Evolutionary conservation across 2,888 invertebrate species (phyloP).

Genomic region (Netelia melanura): DNA sequence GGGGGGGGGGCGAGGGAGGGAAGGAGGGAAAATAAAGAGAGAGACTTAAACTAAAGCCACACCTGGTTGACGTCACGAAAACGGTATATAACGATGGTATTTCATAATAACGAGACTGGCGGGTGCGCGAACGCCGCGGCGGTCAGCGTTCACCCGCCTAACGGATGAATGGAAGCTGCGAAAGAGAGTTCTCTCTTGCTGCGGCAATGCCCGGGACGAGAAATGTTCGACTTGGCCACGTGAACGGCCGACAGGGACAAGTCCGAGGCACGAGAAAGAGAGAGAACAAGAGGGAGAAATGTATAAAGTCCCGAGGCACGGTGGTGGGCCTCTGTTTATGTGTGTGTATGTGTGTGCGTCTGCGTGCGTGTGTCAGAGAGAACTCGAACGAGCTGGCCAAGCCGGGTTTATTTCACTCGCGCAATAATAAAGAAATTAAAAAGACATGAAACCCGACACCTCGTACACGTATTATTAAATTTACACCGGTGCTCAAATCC

Average conservation of each 20-base stretch:
- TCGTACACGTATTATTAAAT: conserved; percentile 46
- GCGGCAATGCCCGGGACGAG: conserved; percentile 36
- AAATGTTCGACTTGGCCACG: conserved; percentile 45
- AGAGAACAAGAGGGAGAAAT: conserved; percentile 16
- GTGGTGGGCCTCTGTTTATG: no score
- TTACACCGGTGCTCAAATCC: conserved; percentile 31
- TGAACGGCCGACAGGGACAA: conserved; percentile 47
- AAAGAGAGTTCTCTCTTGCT: conserved; percentile 25
- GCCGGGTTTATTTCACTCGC: conserved; percentile 62
- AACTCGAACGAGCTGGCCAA: conserved; percentile 42
- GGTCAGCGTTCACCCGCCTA: conserved; percentile 22
- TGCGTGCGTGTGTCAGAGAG: neutral
- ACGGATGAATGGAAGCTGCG: conserved; percentile 63
- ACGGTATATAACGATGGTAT: conserved; percentile 53
- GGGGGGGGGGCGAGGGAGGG: neutral
- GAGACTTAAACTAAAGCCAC: conserved; percentile 54
- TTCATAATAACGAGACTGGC: conserved; percentile 68
- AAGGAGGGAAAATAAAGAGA: conserved; percentile 32
- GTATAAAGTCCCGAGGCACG: conserved; percentile 32
- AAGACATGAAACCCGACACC: conserved; percentile 65
- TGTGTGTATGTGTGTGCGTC: no score
- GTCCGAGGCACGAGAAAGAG: conserved; percentile 49
- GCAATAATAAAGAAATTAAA: conserved; percentile 68
- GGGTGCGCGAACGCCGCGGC: conserved; percentile 32
- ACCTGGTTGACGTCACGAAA: conserved; percentile 70